Evolutionary conservation across 2,113 vertebrate genomes (phyloP).

Genomic region (Oryzias melastigma): DNA sequence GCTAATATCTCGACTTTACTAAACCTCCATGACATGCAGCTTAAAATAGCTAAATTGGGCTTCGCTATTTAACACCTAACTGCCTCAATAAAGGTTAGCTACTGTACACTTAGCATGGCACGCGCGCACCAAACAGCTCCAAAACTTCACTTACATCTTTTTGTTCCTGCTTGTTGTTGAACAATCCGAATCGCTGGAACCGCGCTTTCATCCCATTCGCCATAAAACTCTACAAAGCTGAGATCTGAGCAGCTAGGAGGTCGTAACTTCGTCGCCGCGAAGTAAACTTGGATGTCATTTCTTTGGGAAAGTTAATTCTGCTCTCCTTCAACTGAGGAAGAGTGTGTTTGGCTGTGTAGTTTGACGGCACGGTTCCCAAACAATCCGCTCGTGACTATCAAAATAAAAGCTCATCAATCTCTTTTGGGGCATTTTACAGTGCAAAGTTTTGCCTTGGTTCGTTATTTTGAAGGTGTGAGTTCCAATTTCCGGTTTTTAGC

Average conservation of each 20-base stretch:
- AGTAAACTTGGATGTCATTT: constrained; percentile 29
- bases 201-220: constrained; percentile 75
- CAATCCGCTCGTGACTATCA: neutral
- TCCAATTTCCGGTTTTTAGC: neutral
- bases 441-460: rapidly evolving
- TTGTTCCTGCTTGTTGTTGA: constrained; percentile 57
- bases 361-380: rapidly evolving
- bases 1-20: too few relatives aligned
- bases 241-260: neutral
- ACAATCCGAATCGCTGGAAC: constrained; percentile 67
- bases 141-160: constrained; percentile 66
- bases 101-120: constrained; percentile 39
- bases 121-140: constrained; percentile 5
- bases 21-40: too few relatives aligned
- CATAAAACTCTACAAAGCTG: constrained; percentile 48
- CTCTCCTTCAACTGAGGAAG: constrained; percentile 26
- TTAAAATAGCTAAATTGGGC: too few relatives aligned
- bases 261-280: constrained; percentile 4
- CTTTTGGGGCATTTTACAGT: rapidly evolving
- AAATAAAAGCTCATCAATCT: constrained; percentile 14
- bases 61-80: neutral
- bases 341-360: neutral
- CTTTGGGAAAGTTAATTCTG: constrained; percentile 48
- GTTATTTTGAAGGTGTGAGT: constrained; percentile 36
- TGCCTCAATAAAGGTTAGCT: constrained; percentile 29